Evolutionary conservation across 2,797 vertebrate genomes (phyloP).

Genomic region (Lepilemur ruficaudatus): DNA sequence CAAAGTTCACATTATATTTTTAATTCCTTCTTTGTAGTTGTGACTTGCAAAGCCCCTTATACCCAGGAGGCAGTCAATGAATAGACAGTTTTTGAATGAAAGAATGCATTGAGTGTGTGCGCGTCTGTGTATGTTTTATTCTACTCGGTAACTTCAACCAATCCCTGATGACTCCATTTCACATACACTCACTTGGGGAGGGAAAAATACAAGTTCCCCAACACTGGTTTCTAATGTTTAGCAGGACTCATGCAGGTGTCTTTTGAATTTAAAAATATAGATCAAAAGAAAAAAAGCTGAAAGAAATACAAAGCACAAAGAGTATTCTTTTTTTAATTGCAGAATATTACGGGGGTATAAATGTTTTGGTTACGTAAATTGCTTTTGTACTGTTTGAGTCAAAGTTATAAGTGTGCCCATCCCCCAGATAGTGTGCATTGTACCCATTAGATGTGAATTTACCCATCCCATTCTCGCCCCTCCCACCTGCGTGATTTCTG

Average conservation of each 20-base stretch:
- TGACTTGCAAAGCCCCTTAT: neutral
- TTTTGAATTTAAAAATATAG: neutral
- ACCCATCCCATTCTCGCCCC: too few species aligned
- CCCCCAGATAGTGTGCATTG: too few species aligned
- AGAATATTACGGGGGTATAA: too few species aligned
- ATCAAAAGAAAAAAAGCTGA: neutral
- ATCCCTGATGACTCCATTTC: neutral
- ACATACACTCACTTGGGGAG: neutral
- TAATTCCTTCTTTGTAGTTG: neutral
- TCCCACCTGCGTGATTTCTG: too few species aligned
- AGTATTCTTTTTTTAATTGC: neutral
- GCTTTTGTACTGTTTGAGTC: too few species aligned
- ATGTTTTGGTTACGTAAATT: too few species aligned
- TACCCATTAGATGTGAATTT: too few species aligned
- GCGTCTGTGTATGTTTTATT: neutral
- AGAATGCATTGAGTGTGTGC: too few species aligned
- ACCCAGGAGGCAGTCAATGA: neutral
- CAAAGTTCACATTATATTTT: neutral
- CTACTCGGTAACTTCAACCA: neutral
- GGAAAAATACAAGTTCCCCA: neutral
- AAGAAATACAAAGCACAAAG: neutral
- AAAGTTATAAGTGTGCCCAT: too few species aligned
- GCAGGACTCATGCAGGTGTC: neutral
- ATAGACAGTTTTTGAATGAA: neutral
- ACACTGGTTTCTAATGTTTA: neutral